A percentile compares a stretch with the other conserved stretches of the same genome.
These are phyloP conservation scores for Girardia tigrina DNA, from an alignment of 2,888 invertebrate genomes.

Conservation along the genomic window DNA sequence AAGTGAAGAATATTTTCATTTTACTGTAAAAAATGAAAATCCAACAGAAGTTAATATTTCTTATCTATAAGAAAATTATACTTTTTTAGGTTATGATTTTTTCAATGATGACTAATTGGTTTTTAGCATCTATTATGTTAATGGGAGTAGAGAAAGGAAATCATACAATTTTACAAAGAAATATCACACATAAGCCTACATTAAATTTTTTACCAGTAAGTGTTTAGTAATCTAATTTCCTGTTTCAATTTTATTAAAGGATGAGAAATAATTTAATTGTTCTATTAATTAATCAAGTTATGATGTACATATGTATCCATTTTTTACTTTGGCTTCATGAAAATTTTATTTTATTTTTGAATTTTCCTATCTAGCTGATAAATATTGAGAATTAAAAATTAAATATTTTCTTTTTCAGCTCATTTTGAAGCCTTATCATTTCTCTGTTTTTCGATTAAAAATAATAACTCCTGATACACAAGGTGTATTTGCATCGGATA, in stretches of 20 bases:
- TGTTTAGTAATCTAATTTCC: too few species aligned
- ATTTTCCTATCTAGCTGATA: too few species aligned
- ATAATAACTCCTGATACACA: conserved; percentile 61
- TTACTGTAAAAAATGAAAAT: conserved; percentile 63
- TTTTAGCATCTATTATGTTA: conserved; percentile 44
- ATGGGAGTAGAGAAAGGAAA: conserved; percentile 50
- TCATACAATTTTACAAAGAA: conserved; percentile 42
- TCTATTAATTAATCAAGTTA: too few species aligned
- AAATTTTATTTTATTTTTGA: too few species aligned
- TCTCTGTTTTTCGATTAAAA: conserved; percentile 62
- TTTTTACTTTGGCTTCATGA: too few species aligned
- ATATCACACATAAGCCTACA: not conserved
- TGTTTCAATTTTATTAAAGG: too few species aligned
- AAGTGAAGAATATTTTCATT: conserved; percentile 59
- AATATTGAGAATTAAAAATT: too few species aligned
- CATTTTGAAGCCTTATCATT: conserved; percentile 49
- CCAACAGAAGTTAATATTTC: conserved; percentile 59
- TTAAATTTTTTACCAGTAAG: not conserved
- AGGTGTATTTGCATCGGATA: conserved; percentile 59
- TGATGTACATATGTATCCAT: too few species aligned
- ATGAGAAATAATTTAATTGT: too few species aligned
- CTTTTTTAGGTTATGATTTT: conserved; percentile 45
- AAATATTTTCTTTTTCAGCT: too few species aligned
- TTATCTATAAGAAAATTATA: not conserved
- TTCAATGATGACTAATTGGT: conserved; percentile 45